Percentiles rank a stretch among this genome's conserved stretches.
Evolutionary conservation across 2,888 invertebrate species (phyloP).

Genomic region (Corbicula japonica): DNA sequence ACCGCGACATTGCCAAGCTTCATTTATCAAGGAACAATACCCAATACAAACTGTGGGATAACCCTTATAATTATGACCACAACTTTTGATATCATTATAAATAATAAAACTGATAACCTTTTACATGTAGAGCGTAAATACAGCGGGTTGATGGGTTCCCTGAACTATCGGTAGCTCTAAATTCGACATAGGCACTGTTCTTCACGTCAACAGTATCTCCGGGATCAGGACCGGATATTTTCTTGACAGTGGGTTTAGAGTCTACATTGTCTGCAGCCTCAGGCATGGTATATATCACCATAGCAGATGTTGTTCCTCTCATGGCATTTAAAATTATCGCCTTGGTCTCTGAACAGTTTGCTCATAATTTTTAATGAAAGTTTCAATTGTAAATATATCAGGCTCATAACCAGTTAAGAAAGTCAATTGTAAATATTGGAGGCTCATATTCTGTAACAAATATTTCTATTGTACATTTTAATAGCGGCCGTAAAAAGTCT

Average conservation of each 20-base stretch:
- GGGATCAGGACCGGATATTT: not conserved
- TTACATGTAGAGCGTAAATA: not conserved
- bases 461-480: no score
- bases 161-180: not conserved
- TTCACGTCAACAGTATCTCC: not conserved
- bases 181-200: not conserved
- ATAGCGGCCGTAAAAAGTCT: no score
- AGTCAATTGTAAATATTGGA: no score
- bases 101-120: not conserved
- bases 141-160: not conserved
- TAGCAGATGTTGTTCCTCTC: not conserved
- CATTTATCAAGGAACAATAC: no score
- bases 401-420: no score
- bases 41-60: not conserved
- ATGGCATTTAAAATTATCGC: not conserved
- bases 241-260: not conserved
- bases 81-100: no score
- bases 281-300: not conserved
- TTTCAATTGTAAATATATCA: no score
- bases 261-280: not conserved
- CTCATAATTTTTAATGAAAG: conserved; percentile 16
- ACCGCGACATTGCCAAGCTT: no score
- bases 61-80: not conserved
- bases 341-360: not conserved
- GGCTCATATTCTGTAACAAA: no score